Conservation (phyloP, 1,140 invertebrate species). For the Drosophila santomea region DNA sequence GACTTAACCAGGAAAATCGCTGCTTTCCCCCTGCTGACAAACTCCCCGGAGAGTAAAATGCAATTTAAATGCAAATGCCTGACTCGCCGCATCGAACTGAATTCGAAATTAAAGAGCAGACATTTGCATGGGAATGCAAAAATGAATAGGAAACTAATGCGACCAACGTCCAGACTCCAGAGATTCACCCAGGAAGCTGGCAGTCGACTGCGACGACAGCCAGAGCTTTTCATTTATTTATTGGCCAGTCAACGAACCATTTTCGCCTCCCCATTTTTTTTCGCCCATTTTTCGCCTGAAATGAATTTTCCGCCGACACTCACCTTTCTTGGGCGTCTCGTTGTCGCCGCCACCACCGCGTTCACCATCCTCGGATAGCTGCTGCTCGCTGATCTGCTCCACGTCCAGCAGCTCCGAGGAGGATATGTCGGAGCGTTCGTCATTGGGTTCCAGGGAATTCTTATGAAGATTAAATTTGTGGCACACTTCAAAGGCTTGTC, state of each 20-base stretch:
- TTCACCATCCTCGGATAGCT: constrained; percentile 87
- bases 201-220: constrained; percentile 37
- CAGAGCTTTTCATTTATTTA: constrained; percentile 76
- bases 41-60: constrained; percentile 47
- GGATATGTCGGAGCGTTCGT: constrained; percentile 87
- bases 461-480: constrained; percentile 93
- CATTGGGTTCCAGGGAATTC: constrained; percentile 86
- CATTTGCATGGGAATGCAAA: constrained; percentile 76
- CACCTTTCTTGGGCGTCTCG: constrained; percentile 86
- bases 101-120: constrained; percentile 74
- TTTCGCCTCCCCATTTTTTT: neutral
- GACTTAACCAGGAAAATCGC: constrained; percentile 8
- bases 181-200: constrained; percentile 56
- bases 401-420: constrained; percentile 86
- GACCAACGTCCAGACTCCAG: constrained; percentile 39
- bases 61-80: constrained; percentile 79
- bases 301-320: constrained; percentile 40
- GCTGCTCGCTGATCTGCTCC: constrained; percentile 85
- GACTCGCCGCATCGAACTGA: constrained; percentile 61
- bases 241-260: constrained; percentile 52
- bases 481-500: constrained; percentile 99
- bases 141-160: constrained; percentile 75
- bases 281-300: neutral
- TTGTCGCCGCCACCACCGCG: constrained; percentile 82
- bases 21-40: neutral